Evolutionary conservation across 2,113 vertebrate genomes (phyloP).

Genomic region (Vimba vimba): DNA sequence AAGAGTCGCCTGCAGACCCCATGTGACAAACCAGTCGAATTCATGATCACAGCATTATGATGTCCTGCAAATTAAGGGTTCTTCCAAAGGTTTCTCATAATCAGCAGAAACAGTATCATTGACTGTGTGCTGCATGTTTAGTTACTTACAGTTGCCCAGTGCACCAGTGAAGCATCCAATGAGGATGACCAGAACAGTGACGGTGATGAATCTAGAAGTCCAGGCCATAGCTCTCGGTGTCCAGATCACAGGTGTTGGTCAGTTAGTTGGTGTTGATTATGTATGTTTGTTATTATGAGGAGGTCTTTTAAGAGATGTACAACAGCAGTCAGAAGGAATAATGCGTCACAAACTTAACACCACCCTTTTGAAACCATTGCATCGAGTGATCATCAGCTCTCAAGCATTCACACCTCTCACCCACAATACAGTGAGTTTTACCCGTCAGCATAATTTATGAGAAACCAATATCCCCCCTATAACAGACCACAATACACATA

Average conservation of each 20-base stretch:
- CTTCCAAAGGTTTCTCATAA: not conserved
- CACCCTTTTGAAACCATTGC: not conserved
- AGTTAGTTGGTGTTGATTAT: not conserved
- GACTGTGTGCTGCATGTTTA: not conserved
- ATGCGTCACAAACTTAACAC: constrained; percentile 28
- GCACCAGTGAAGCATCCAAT: constrained; percentile 42
- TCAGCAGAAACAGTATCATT: not conserved
- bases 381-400: not conserved
- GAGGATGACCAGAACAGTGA: constrained; percentile 37
- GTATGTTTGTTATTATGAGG: not conserved
- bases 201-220: not conserved
- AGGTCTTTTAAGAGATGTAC: constrained; percentile 35
- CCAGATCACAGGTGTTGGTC: constrained; percentile 1
- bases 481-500: not conserved
- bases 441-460: constrained; percentile 42
- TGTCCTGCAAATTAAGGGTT: not conserved
- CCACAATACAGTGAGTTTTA: not conserved
- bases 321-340: not conserved
- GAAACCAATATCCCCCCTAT: not conserved
- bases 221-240: constrained; percentile 2
- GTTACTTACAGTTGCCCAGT: constrained; percentile 49
- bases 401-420: constrained; percentile 41
- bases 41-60: not conserved
- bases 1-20: not conserved
- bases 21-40: not conserved